phyloP scores from a whole-genome alignment of 2,888 invertebrate genomes.

The Crepidodera aurea region DNA sequence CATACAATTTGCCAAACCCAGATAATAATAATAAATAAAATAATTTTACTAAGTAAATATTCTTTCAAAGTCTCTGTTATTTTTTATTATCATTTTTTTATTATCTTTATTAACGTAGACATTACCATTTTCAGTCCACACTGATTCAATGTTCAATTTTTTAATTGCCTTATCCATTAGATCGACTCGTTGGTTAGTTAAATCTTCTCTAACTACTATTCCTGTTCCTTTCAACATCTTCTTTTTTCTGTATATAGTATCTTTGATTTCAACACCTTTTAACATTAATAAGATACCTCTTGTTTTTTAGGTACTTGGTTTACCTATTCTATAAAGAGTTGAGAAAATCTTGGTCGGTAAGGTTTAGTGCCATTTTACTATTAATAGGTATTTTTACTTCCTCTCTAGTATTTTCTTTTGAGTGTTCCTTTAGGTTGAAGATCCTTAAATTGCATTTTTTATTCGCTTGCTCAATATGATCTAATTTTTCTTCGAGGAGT shows the following conservation, averaged over 20 bases:
- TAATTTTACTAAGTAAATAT: neutral
- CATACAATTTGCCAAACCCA: neutral
- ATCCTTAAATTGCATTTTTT: constrained; percentile 10
- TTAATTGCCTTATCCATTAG: neutral
- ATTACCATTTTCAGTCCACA: neutral
- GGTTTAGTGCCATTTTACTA: constrained; percentile 8
- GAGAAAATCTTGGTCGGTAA: neutral
- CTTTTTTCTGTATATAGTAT: constrained; percentile 1
- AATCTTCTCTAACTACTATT: neutral
- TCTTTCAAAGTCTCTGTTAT: too few species aligned
- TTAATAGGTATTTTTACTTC: neutral
- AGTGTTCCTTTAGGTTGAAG: constrained; percentile 5
- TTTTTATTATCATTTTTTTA: too few species aligned
- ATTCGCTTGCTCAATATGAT: constrained; percentile 1
- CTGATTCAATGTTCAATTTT: neutral
- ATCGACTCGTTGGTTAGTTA: neutral
- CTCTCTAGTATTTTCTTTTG: constrained; percentile 6
- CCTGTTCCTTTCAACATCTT: too few species aligned
- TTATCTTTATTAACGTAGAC: too few species aligned
- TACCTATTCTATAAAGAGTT: constrained; percentile 71
- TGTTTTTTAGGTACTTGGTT: constrained; percentile 63
- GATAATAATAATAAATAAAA: neutral
- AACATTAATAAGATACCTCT: constrained; percentile 12
- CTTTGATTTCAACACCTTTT: neutral
- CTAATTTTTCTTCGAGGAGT: constrained; percentile 54